phyloP scores from a whole-genome alignment of 2,113 vertebrate genomes.

The Falco punctatus region DNA sequence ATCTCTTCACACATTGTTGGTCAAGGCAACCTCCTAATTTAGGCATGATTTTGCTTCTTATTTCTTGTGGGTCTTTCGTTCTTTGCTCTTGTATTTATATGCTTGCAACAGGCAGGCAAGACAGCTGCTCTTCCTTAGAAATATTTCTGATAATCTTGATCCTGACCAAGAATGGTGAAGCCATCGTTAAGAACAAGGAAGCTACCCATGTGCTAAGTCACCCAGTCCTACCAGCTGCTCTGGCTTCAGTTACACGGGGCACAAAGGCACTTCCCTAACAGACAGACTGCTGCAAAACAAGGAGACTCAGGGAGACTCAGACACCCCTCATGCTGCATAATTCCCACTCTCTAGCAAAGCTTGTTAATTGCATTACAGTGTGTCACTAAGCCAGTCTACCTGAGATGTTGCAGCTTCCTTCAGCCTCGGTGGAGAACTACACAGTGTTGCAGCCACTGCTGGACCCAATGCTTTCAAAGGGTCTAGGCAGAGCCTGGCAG shows the following conservation, averaged over 20 bases:
- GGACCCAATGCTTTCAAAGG: not conserved
- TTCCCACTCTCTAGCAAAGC: not conserved
- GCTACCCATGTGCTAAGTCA: not conserved
- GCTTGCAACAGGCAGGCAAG: not conserved
- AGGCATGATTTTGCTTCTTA: not conserved
- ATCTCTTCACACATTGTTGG: not conserved
- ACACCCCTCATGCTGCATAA: not conserved
- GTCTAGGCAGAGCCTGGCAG: not conserved
- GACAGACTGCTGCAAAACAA: not conserved
- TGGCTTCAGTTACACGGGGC: not conserved
- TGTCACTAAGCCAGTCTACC: not conserved
- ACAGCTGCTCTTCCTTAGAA: not conserved
- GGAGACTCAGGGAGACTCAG: not conserved
- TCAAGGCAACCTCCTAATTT: not conserved
- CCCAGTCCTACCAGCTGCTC: not conserved
- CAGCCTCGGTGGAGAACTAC: not conserved
- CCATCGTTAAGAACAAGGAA: not conserved
- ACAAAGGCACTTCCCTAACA: not conserved
- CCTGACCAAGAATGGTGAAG: not conserved
- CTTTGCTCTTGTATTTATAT: not conserved
- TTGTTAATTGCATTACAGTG: not conserved
- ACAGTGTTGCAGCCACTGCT: not conserved
- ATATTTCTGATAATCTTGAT: not conserved
- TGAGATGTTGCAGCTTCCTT: not conserved
- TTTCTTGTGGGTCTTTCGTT: not conserved